These are phyloP conservation scores for Idris sp. DNA, from an alignment of 1,140 invertebrate species.

Conservation along the genomic window DNA sequence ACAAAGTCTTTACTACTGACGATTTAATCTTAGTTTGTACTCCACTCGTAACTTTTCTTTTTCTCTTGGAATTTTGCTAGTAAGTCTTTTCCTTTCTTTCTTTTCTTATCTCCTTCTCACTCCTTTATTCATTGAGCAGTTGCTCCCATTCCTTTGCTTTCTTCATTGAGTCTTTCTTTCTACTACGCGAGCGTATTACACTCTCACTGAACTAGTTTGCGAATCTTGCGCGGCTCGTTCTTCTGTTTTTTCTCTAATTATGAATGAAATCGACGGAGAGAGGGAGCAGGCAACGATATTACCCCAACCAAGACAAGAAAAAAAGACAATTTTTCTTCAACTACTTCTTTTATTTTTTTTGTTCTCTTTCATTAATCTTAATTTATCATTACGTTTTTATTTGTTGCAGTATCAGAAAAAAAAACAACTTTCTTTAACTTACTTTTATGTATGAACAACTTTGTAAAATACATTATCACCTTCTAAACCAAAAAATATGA, in stretches of 20 bases:
- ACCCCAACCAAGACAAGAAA: conserved; percentile 18
- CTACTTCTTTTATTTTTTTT: conserved; percentile 2
- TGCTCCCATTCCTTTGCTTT: conserved; percentile 68
- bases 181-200: conserved; percentile 75
- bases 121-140: conserved; percentile 78
- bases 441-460: too few species aligned
- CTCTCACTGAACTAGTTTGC: conserved; percentile 66
- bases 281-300: conserved; percentile 42
- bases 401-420: too few species aligned
- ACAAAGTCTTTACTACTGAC: conserved; percentile 76
- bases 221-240: conserved; percentile 60
- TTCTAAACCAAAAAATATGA: too few species aligned
- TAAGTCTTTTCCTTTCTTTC: conserved; percentile 64
- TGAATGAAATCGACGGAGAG: conserved; percentile 76
- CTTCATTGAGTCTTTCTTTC: conserved; percentile 79
- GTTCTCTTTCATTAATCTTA: neutral
- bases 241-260: conserved; percentile 77
- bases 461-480: too few species aligned
- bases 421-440: too few species aligned
- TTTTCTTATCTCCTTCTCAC: conserved; percentile 63
- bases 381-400: neutral
- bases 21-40: conserved; percentile 64
- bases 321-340: conserved; percentile 39
- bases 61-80: conserved; percentile 53
- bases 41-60: conserved; percentile 35